A percentile compares a stretch with the other conserved stretches of the same genome.
These are phyloP conservation scores for Alviniconcha strummeri DNA, from an alignment of 2,888 invertebrate species.

Conservation along the genomic window DNA sequence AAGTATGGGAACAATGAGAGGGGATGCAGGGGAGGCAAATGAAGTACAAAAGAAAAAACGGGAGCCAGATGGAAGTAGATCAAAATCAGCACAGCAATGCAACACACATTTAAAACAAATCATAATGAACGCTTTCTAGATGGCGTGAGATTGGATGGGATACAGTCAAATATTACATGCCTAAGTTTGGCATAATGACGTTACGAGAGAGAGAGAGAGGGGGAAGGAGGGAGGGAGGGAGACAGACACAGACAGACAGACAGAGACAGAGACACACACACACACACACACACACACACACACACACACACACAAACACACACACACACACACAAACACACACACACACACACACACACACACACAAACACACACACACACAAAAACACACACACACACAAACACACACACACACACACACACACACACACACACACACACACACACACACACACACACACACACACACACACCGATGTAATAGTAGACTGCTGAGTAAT, in stretches of 20 bases:
- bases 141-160: too few species aligned
- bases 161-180: too few species aligned
- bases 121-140: too few species aligned
- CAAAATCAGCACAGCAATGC: too few species aligned
- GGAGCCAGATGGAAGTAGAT: too few species aligned
- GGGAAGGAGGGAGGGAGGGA: not conserved
- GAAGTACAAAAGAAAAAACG: not conserved
- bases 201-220: not conserved
- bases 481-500: too few species aligned
- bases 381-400: slow-evolving; percentile 1
- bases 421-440: slow-evolving; percentile 13
- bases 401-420: slow-evolving; percentile 1
- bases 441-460: slow-evolving; percentile 8
- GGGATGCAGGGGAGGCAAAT: not conserved
- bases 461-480: not conserved
- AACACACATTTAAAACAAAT: too few species aligned
- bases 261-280: not conserved
- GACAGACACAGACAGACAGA: not conserved
- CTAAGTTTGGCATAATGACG: too few species aligned
- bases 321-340: not conserved
- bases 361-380: not conserved
- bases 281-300: not conserved
- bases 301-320: not conserved
- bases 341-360: not conserved
- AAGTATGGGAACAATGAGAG: not conserved